Base-by-base conservation (phyloP, 1,140 invertebrate species). In the Ostrea denselamellosa region DNA sequence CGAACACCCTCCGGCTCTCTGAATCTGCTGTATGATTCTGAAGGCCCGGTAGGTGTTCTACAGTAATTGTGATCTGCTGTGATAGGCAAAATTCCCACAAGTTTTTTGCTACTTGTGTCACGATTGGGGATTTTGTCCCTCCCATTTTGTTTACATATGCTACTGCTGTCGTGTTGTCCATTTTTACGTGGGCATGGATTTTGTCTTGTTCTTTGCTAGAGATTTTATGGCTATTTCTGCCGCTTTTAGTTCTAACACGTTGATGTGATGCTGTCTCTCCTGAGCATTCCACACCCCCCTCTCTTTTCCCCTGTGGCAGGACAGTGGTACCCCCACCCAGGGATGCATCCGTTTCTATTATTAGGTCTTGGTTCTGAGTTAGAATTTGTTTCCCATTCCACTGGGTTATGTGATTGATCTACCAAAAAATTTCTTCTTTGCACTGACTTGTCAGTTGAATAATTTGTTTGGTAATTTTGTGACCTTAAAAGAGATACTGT, bases 321-420 rank as follows among this genome's bases (percentile, higher is more conserved):
- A 25, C 44, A 53, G 52, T 77, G 22, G 17, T 28, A 53, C 68
- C 44, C 85, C 85, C 22, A 85, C 19, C 84, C 65, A 28, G 10
- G 3, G 84, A 88, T 17, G 87, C 87, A 86, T 88, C 87, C 2
- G 51, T 88, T 22, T 85, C 82, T 56, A 88, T 71, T 0, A 85
- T 25, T 19, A 88, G 19, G 56, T 88, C 52, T 82, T 84, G 87
- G 8, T 62, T 17, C 25, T 86, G 65, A n/a, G 52, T 77, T 56
- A 88, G 8, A 17, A 88, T 86, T 83, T 77, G 44, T 86, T 87
- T 87, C 81, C 86, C 86, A 25, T 87, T 83, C 87, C 44, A 77
- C 10, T 56, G 52, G 53, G 68, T 44, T 58, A 85, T n/a, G 7
- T 88, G 87, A 19, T 52, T 52, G 53, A 77, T 83, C 65, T 83